Base-by-base conservation (phyloP, 1,140 invertebrate genomes). In the Drosophila teissieri region DNA sequence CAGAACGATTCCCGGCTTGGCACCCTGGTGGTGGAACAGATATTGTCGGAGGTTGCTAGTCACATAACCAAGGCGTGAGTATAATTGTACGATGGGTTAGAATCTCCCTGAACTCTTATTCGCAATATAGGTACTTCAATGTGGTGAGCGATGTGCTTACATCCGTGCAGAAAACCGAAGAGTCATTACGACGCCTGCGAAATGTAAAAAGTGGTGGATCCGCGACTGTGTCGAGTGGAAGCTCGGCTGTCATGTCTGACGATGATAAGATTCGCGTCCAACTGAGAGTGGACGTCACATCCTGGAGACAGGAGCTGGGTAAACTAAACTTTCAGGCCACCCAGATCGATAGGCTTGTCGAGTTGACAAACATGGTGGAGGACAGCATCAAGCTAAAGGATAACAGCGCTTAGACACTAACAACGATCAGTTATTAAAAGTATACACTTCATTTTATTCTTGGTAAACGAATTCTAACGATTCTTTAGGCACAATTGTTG, bases 201-300 rank as follows among this genome's bases (percentile, higher is more conserved):
- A 97, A 97, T 93, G 95, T 96, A 49, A 95, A 94, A 85, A 93
- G 93, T 51, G 93, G 94, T 4, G 60, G 69, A 4, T 39, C 68
- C 7, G 37, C 60, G 27, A 81, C 88, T 0, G 6, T 89, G 24
- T 2, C 92, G 17, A 88, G 81, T 46, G 92, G 93, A 6, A 93
- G 93, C 70, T 91, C 91, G 22, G 63, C 78, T 15, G 93, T 93
- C 67, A 93, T 92, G 93, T 95, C 91, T 10, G 98, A 99, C 92
- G 98, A 98, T 92, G 97, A 98, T 91, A 99, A 99, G 93, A 99
- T 99, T 92, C 94, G 98, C 46, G 93, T 96, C 62, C 98, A 99
- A 92, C 93, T 99, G 15, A 95, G 95, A 75, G 94, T 98, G 10
- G 98, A 99, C 94, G 96, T 98, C 7, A 92, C 95, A 22, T 93